Percentiles rank a stretch among this genome's conserved stretches.
Conservation (phyloP, 2,888 invertebrate genomes). For the Himalopsyche japonica region DNA sequence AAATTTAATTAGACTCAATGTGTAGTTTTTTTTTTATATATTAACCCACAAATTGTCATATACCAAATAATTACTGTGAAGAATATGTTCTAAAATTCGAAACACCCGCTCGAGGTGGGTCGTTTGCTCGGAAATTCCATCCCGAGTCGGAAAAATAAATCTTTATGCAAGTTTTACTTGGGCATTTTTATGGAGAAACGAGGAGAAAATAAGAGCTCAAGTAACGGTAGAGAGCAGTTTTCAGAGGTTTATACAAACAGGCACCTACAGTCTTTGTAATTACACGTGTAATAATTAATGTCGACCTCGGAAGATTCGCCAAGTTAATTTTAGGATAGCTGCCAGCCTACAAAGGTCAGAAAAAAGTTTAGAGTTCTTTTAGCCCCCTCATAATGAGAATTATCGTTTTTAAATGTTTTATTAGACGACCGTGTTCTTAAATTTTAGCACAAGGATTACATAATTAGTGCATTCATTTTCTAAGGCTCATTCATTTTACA, state of each 20-base stretch:
- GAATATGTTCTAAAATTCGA: background rate
- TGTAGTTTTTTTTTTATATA: no score
- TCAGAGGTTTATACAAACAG: background rate
- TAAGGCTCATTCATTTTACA: no score
- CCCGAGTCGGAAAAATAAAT: background rate
- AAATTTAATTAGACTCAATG: no score
- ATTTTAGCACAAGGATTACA: no score
- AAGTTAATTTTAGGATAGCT: background rate
- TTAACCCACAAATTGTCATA: no score
- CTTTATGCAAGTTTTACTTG: background rate
- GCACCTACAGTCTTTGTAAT: background rate
- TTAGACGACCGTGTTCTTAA: no score
- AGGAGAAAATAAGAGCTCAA: background rate
- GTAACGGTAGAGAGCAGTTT: background rate
- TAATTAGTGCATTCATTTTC: no score
- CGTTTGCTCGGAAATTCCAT: background rate
- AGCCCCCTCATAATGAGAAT: background rate
- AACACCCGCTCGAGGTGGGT: background rate
- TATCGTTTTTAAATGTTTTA: background rate
- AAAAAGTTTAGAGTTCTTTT: background rate
- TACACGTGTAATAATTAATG: background rate
- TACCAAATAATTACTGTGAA: no score
- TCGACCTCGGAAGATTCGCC: background rate
- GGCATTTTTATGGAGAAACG: background rate
- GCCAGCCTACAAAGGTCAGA: background rate